Evolutionary conservation across 2,113 vertebrate species (phyloP).

Genomic region (Gracilinanus agilis): DNA sequence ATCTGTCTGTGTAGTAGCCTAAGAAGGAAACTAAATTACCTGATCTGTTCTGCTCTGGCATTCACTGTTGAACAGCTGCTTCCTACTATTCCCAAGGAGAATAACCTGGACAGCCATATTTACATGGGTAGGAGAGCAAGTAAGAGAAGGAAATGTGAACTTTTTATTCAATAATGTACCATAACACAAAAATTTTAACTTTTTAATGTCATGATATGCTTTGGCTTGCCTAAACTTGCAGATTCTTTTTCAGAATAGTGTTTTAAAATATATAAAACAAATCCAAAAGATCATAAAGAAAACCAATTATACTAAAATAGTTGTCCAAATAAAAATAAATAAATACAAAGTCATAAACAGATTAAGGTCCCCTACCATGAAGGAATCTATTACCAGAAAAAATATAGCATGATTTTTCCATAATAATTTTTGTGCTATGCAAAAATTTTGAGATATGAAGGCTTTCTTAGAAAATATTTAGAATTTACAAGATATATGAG

Average conservation of each 20-base stretch:
- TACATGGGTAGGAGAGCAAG: constrained; percentile 11
- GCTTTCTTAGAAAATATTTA: not conserved
- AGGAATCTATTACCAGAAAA: not conserved
- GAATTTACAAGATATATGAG: not conserved
- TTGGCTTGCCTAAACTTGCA: not conserved
- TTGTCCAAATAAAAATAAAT: not conserved
- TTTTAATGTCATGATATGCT: not conserved
- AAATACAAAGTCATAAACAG: not conserved
- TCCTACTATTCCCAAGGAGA: constrained; percentile 43
- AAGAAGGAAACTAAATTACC: constrained; percentile 70
- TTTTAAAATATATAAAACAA: not conserved
- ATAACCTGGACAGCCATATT: constrained; percentile 33
- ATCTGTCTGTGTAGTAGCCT: constrained; percentile 49
- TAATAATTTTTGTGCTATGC: not conserved
- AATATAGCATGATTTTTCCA: not conserved
- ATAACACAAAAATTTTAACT: not conserved
- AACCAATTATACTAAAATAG: not conserved
- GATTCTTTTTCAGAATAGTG: not conserved
- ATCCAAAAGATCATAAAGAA: not conserved
- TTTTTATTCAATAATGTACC: constrained; percentile 28
- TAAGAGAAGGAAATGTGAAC: constrained; percentile 25
- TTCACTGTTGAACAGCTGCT: constrained; percentile 62
- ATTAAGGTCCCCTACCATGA: not conserved
- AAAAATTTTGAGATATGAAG: not conserved
- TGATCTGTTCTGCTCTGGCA: constrained; percentile 56